Evolutionary conservation across 1,140 invertebrate species (phyloP), one percentile per base, ranked within the genome.

Genomic region (Euwallacea similis): DNA sequence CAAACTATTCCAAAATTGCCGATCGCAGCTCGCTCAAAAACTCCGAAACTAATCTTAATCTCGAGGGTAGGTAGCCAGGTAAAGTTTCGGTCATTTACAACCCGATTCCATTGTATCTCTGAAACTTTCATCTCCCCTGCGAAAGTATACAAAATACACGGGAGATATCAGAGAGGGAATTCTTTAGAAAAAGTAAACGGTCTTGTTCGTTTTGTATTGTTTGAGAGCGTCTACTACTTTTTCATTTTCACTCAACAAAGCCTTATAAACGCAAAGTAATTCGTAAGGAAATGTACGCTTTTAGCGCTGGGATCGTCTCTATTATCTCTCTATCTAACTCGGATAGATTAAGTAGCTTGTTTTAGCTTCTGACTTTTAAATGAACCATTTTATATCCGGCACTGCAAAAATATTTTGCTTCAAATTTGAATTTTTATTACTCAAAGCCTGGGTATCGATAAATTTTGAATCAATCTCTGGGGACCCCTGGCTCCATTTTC

Each of bases 61-160:
- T 58, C 65, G 41, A 50, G 54, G 55, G 65, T 66, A 46, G 65
- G 46, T 58, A 58, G 55, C 59, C 56, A 43, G 59, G 11, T 66
- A 58, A 66, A 66, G n/a, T 66, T 66, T 15, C 16, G 65, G 65
- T 66, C 65, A 66, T 66, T 66, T 66, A 66, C 65, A 66, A 66
- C 65, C 42, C 33, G 65, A 53, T 66, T 58, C 53, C 54, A 44
- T 66, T 66, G 65, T 66, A 66, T 66, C 42, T 43, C n/a, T 53
- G 33, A 66, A 66, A 66, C 65, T 66, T 66, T 66, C 54, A 66
- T 66, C 65, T 58, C 54, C 65, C 65, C 42, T 44, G 53, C 42
- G 54, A 66, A 58, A 58, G 54, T 58, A 58, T 66, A 66, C 65
- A 66, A 66, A 66, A 66, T 66, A 58, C 53, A 66, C 65, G 53